Conservation (phyloP, 2,797 vertebrate species). For the Mionectes olivaceus region DNA sequence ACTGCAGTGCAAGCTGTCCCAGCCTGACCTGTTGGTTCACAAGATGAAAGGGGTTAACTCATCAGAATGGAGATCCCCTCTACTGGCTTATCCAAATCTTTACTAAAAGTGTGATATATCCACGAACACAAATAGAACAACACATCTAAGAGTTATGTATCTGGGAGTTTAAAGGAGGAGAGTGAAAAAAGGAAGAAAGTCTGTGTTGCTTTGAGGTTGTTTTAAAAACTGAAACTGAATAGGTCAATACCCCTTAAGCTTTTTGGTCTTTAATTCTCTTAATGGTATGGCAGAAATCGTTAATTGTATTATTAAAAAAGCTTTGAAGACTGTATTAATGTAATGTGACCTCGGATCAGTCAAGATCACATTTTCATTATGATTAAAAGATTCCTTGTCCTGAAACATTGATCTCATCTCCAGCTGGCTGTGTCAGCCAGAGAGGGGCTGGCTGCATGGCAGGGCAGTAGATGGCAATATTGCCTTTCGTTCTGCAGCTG, state of each 20-base stretch:
- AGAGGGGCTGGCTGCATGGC: rapidly evolving
- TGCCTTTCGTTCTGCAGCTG: slow-evolving; percentile 57
- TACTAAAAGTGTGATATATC: not conserved
- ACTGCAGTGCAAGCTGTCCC: not conserved
- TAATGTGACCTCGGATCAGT: slow-evolving; percentile 26
- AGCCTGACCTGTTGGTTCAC: slow-evolving; percentile 9
- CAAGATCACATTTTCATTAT: slow-evolving; percentile 45
- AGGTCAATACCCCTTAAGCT: slow-evolving; percentile 48
- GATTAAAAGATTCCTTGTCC: slow-evolving; percentile 55
- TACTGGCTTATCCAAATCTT: slow-evolving; percentile 16
- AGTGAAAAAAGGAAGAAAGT: not conserved
- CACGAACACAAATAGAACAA: not conserved
- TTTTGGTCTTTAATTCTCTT: slow-evolving; percentile 51
- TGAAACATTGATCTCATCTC: slow-evolving; percentile 29
- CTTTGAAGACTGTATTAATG: slow-evolving; percentile 35
- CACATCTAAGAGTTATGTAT: slow-evolving; percentile 3
- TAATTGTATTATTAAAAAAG: slow-evolving; percentile 47
- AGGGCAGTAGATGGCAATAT: slow-evolving; percentile 72
- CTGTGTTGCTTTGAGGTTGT: slow-evolving; percentile 40
- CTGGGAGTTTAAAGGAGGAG: not conserved
- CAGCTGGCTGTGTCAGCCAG: not conserved
- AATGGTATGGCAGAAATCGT: slow-evolving; percentile 22
- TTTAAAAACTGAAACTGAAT: slow-evolving; percentile 34
- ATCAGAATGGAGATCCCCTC: slow-evolving; percentile 32
- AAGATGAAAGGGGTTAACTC: slow-evolving; percentile 8